These are phyloP conservation scores for Macrotus californicus DNA, from an alignment of 2,113 vertebrate genomes.

Conservation along the genomic window DNA sequence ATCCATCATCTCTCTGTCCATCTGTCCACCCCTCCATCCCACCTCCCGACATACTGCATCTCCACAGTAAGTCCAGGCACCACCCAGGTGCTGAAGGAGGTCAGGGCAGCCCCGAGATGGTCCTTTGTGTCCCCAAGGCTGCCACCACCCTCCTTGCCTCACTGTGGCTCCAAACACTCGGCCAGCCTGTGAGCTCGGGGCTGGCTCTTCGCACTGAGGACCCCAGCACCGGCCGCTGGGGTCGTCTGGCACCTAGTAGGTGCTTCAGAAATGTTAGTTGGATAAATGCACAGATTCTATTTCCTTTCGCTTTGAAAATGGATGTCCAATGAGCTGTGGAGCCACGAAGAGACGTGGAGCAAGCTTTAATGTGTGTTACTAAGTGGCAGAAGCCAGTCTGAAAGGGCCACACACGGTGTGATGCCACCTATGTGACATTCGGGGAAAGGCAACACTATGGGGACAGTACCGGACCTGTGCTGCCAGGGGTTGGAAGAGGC, in stretches of 20 bases:
- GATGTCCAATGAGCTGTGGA: background rate
- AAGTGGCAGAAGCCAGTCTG: background rate
- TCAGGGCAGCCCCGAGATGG: background rate
- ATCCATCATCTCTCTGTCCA: no score
- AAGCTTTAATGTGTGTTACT: accelerated
- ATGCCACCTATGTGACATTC: accelerated
- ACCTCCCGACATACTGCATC: background rate
- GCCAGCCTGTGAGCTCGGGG: background rate
- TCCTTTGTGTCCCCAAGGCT: background rate
- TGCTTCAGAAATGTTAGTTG: background rate
- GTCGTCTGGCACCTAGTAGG: background rate
- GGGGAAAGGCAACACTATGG: no score
- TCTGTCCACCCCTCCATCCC: background rate
- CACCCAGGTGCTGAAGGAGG: background rate
- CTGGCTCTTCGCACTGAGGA: background rate
- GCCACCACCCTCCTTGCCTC: background rate
- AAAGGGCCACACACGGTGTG: no score
- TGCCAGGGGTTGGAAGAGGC: no score
- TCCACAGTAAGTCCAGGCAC: background rate
- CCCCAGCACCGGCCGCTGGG: background rate
- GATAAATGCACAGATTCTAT: background rate
- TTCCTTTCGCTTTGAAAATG: background rate
- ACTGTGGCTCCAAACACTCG: accelerated
- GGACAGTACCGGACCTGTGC: background rate
- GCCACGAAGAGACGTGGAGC: accelerated